phyloP scores from a whole-genome alignment of 2,888 invertebrate genomes.

The Campoletis raptor region DNA sequence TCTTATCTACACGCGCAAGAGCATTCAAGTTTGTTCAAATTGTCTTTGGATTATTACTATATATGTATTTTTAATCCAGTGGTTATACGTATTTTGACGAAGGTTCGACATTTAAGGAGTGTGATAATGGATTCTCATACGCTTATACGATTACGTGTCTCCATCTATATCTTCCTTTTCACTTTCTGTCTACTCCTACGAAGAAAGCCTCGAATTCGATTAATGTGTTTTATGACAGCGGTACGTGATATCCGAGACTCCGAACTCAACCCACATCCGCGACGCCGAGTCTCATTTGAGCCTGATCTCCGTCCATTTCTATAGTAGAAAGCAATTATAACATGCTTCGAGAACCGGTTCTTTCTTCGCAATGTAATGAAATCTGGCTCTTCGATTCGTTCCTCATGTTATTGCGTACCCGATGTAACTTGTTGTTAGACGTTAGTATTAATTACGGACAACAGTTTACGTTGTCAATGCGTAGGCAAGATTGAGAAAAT shows the following conservation, averaged over 20 bases:
- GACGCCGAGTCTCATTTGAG: conserved; percentile 33
- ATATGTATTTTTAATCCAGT: not conserved
- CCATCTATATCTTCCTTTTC: conserved; percentile 12
- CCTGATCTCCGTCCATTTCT: conserved; percentile 24
- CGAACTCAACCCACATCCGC: conserved; percentile 37
- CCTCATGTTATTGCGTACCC: conserved; percentile 32
- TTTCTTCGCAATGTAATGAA: conserved; percentile 31
- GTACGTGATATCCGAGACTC: conserved; percentile 66
- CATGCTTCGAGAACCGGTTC: conserved; percentile 63
- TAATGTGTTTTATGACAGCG: conserved; percentile 65
- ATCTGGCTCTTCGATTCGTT: conserved; percentile 52
- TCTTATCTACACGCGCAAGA: conserved; percentile 4
- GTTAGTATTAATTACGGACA: conserved; percentile 61
- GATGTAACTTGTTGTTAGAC: conserved; percentile 44
- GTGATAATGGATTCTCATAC: conserved; percentile 56
- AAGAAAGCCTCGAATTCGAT: conserved; percentile 63
- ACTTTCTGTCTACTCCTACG: conserved; percentile 23
- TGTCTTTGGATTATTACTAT: not conserved
- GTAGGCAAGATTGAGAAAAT: conserved; percentile 6
- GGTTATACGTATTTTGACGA: conserved; percentile 49
- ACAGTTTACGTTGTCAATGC: conserved; percentile 15
- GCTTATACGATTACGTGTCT: conserved; percentile 42
- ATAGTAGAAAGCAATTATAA: conserved; percentile 61
- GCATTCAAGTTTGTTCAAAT: conserved; percentile 6
- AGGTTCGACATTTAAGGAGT: conserved; percentile 61